These are phyloP conservation scores for Montipora cactus DNA, from an alignment of 64 coral and sea anemone species.

Conservation along the genomic window DNA sequence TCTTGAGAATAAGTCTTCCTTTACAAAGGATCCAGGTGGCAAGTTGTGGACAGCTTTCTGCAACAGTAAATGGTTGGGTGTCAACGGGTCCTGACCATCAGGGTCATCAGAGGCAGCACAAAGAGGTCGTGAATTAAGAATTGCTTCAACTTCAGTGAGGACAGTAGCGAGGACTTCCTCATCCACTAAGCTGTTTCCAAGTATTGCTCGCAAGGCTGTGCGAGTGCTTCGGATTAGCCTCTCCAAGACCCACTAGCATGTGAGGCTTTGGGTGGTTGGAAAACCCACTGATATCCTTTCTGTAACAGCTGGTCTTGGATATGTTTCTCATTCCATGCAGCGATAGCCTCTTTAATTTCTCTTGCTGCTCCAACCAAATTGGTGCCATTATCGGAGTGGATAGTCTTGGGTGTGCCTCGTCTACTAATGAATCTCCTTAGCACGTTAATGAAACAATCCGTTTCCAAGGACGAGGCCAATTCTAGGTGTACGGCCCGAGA, in stretches of 20 bases:
- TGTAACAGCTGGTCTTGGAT: slow-evolving; percentile 51
- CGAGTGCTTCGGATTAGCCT: too few relatives aligned
- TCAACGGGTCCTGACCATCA: slow-evolving; percentile 36
- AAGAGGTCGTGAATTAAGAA: too few relatives aligned
- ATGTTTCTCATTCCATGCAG: slow-evolving; percentile 44
- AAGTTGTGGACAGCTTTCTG: too few relatives aligned
- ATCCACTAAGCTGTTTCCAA: too few relatives aligned
- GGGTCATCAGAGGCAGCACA: slow-evolving; percentile 31
- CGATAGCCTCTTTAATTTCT: slow-evolving; percentile 49
- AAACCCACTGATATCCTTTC: slow-evolving; percentile 33
- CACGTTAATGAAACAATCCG: slow-evolving; percentile 24
- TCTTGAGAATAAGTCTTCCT: too few relatives aligned
- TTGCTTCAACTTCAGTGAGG: too few relatives aligned
- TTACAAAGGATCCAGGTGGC: too few relatives aligned
- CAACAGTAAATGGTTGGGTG: neutral
- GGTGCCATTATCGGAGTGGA: neutral
- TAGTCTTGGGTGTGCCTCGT: slow-evolving; percentile 47
- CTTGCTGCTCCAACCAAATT: neutral
- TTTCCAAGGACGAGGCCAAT: too few relatives aligned
- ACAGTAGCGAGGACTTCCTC: too few relatives aligned
- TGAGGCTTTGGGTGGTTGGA: too few relatives aligned
- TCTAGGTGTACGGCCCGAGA: neutral
- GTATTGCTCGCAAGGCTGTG: too few relatives aligned
- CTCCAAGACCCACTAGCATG: too few relatives aligned
- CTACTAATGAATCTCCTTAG: slow-evolving; percentile 44